Base-by-base conservation (phyloP, 2,113 vertebrate species). In the Strigops habroptila region DNA sequence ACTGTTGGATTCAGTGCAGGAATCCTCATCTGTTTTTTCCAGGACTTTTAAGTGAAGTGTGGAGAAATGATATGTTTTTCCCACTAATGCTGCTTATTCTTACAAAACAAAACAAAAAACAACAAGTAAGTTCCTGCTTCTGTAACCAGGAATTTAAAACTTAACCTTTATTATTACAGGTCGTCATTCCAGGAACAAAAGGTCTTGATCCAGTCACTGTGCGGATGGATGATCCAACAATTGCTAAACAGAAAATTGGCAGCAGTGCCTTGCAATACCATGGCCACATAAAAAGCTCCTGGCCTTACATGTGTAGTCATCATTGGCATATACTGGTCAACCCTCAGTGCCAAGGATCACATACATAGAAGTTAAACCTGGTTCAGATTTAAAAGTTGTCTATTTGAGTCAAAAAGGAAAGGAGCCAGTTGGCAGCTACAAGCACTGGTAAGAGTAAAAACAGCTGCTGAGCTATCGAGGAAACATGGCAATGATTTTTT, bases 191-290 rank as follows among this genome's bases (percentile, higher is more conserved):
- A 74, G 98, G 98, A 98, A 98, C 94, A 16, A 97, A 97, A 76
- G 97, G 94, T 71, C 95, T 98, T 71, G 98, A 98, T 95, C 97
- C 98, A 37, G 96, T 98, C 44, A 94, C 83, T 19, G 97, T 98
- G 98, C 62, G 92, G 91, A 98, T 96, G 19, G 98, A 98, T 82
- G 97, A 97, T 55, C 98, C 98, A 59, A 98, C 95, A 39, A 96
- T 97, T 87, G 98, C 98, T 64, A 95, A 98, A 95, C 89, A 98
- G 98, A 98, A 98, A 96, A 99, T 97, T 39, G 98, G 98, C 69
- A 94, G 98, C 49, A 67, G 91, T 98, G 89, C 98, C 98, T 14
- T 97, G 97, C 64, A 98, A 98, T 96, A 96, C 96, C 90, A 97
- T 91, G 92, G 98, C 98, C 79, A 98, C 97, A 48, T 97, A 98